These are phyloP conservation scores for Dendrolimus kikuchii DNA, from an alignment of 1,140 invertebrate genomes.

Conservation along the genomic window DNA sequence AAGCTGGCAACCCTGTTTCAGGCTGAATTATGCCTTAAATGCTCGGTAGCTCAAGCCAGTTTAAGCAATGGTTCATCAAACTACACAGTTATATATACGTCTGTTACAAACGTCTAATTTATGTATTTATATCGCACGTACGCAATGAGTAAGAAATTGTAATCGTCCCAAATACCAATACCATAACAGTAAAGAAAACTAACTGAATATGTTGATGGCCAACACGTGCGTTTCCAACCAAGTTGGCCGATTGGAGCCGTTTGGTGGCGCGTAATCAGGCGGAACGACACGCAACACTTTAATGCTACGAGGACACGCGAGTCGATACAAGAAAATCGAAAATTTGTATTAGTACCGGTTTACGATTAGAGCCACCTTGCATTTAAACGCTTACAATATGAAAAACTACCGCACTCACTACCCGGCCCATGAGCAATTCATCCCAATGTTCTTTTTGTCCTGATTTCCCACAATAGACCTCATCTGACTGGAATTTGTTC, in stretches of 20 bases:
- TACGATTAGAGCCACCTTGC: not conserved
- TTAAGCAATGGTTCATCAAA: too few species aligned
- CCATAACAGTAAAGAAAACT: conserved; percentile 17
- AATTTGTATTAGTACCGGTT: conserved; percentile 19
- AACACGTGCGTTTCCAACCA: conserved; percentile 22
- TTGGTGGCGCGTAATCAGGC: conserved; percentile 30
- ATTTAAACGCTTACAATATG: not conserved
- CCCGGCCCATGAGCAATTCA: too few species aligned
- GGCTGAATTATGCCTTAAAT: too few species aligned
- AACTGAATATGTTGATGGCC: conserved; percentile 23
- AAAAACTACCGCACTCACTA: not conserved
- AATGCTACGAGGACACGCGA: conserved; percentile 38
- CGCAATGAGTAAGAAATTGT: too few species aligned
- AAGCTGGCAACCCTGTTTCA: too few species aligned
- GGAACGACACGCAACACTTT: conserved; percentile 49
- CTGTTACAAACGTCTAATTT: too few species aligned
- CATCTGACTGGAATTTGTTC: too few species aligned
- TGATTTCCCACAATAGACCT: too few species aligned
- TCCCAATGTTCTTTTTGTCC: too few species aligned
- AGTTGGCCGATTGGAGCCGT: conserved; percentile 18
- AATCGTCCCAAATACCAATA: conserved; percentile 27
- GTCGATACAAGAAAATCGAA: conserved; percentile 18
- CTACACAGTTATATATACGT: too few species aligned
- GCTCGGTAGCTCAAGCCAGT: too few species aligned
- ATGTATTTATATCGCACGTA: too few species aligned